Percentiles rank a stretch among this genome's conserved stretches.
These are phyloP conservation scores for Cheilosia soror DNA, from an alignment of 2,888 invertebrate species.

Conservation along the genomic window DNA sequence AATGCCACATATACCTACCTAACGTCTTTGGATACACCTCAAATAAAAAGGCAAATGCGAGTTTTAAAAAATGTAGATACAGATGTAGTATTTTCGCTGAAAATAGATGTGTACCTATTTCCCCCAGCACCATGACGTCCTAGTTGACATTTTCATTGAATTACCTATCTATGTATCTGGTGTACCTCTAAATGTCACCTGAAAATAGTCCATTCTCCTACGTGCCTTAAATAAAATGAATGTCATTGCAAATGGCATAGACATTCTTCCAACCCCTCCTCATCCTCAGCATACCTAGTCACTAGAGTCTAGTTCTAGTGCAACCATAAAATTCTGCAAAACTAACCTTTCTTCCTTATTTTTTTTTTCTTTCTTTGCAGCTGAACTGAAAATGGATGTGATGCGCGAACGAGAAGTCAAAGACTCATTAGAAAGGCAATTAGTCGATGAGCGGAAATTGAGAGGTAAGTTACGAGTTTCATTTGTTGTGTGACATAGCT, in stretches of 20 bases:
- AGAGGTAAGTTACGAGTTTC: slow-evolving; percentile 89
- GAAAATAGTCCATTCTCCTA: not conserved
- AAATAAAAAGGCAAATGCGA: too few species aligned
- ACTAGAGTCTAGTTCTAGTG: too few species aligned
- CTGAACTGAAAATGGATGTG: slow-evolving; percentile 98
- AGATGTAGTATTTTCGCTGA: too few species aligned
- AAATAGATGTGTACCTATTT: too few species aligned
- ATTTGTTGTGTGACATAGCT: slow-evolving; percentile 14
- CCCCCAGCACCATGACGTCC: not conserved
- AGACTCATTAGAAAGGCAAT: slow-evolving; percentile 96
- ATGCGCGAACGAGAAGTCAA: slow-evolving; percentile 96
- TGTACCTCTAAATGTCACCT: not conserved
- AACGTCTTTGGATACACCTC: too few species aligned
- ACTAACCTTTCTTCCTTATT: slow-evolving; percentile 23
- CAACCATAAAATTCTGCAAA: not conserved
- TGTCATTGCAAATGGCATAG: not conserved
- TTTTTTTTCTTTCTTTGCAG: slow-evolving; percentile 84
- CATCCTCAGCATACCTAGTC: not conserved
- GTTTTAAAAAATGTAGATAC: too few species aligned
- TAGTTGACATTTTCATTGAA: not conserved
- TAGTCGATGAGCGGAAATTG: slow-evolving; percentile 96
- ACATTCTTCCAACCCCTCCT: not conserved
- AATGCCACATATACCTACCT: too few species aligned
- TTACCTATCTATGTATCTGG: not conserved
- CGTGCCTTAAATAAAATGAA: not conserved